Evolutionary conservation across 1,140 invertebrate species (phyloP), one percentile per base, ranked within the genome.

Genomic region (Macrocentrus cingulum): DNA sequence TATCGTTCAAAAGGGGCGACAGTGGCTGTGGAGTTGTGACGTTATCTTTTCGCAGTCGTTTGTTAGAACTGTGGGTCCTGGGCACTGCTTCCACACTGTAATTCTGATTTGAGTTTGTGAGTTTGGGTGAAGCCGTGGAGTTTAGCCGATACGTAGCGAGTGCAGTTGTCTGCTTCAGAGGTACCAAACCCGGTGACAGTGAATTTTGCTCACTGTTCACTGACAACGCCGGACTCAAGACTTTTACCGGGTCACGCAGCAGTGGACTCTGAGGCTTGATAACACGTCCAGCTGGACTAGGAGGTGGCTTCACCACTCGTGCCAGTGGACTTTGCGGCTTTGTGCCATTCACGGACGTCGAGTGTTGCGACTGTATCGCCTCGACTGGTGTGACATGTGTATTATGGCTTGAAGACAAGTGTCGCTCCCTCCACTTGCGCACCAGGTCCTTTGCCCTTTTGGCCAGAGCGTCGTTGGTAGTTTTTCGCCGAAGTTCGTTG

Each of bases 371-470:
- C 45, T 70, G 75, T 57, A 72, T 69, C n/a, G 72, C 67, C 44
- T 74, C 77, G 39, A 37, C 25, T 23, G 34, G 6, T 19, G 18
- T 16, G 1, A 37, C 5, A 15, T 23, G 18, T 41, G 50, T 4
- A 13, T 79, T 72, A 57, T 82, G 79, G 48, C 74, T 71, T 46
- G 79, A 80, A 55, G 85, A 86, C 66, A 88, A 77, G 62, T 92
- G 82, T 78, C 92, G 85, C 80, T 90, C 88, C 63, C 94, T 86
- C 95, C 94, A 98, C 80, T 88, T 85, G 66, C 93, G 91, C 25
- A 98, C 86, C 70, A 97, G 81, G 74, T 92, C 89, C 77, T 97
- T 97, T 11, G 92, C 91, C 62, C 94, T 84, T 66, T 89, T 88
- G 19, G 93, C 92, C 71, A 98, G 81, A 36, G 85, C 83, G 66